Evolutionary conservation across 2,797 vertebrate genomes (phyloP).

Genomic region (Sphenopsis melanotis): DNA sequence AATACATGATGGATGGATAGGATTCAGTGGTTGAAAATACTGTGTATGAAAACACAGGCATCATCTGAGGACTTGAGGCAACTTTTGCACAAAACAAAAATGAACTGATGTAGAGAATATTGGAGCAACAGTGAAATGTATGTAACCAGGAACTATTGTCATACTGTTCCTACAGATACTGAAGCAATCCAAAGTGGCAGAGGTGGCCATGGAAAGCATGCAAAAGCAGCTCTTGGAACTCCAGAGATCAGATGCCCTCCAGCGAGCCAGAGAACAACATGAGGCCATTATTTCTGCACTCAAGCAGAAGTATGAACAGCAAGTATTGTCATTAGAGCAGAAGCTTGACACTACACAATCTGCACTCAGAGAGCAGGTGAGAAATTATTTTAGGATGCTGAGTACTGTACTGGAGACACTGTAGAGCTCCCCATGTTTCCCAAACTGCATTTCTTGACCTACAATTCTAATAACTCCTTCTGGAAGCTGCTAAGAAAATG

Average conservation of each 20-base stretch:
- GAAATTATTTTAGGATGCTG: neutral
- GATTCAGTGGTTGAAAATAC: neutral
- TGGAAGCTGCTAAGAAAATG: neutral
- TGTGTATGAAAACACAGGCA: neutral
- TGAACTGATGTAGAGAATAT: neutral
- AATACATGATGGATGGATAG: neutral
- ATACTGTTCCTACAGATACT: slow-evolving; percentile 71
- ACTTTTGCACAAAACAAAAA: neutral
- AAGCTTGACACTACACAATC: slow-evolving; percentile 78
- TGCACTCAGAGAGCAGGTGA: slow-evolving; percentile 86
- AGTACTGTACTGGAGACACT: neutral
- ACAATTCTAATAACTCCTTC: neutral
- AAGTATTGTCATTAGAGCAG: slow-evolving; percentile 80
- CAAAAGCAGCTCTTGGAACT: slow-evolving; percentile 92
- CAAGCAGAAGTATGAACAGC: slow-evolving; percentile 86
- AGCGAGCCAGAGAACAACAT: slow-evolving; percentile 85
- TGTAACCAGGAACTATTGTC: neutral
- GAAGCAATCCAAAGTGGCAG: slow-evolving; percentile 85
- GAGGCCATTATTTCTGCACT: slow-evolving; percentile 79
- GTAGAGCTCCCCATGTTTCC: neutral
- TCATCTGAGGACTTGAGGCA: neutral
- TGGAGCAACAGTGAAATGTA: neutral
- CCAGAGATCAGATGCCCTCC: slow-evolving; percentile 86
- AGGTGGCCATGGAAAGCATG: slow-evolving; percentile 88
- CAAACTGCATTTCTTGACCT: neutral